A percentile compares a stretch with the other conserved stretches of the same genome.
These are phyloP conservation scores for Eubasilissa regina DNA, from an alignment of 1,140 invertebrate species.

Conservation along the genomic window DNA sequence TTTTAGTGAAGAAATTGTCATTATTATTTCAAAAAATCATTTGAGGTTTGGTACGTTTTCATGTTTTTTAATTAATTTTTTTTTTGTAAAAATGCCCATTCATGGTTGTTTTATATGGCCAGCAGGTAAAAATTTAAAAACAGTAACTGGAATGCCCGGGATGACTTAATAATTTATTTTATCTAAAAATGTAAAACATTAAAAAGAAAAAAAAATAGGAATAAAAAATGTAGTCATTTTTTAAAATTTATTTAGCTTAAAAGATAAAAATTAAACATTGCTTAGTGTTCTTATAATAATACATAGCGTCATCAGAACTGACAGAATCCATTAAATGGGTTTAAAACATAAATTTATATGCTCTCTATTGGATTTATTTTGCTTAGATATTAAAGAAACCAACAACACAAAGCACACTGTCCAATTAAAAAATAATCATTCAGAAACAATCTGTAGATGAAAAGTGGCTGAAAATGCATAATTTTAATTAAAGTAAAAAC, in stretches of 20 bases:
- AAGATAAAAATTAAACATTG: slow-evolving; percentile 60
- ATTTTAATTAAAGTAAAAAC: too few species aligned
- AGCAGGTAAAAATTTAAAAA: too few species aligned
- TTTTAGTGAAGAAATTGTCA: too few species aligned
- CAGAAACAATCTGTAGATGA: slow-evolving; percentile 21
- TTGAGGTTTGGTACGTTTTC: too few species aligned
- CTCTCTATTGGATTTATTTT: slow-evolving; percentile 30
- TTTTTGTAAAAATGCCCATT: too few species aligned
- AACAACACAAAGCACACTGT: slow-evolving; percentile 44
- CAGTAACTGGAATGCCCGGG: too few species aligned
- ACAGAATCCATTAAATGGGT: slow-evolving; percentile 53
- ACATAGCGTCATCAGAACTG: slow-evolving; percentile 51
- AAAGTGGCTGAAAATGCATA: neutral
- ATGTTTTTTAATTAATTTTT: too few species aligned
- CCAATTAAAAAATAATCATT: slow-evolving; percentile 35
- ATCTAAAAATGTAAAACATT: too few species aligned
- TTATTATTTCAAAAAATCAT: too few species aligned
- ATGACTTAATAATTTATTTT: too few species aligned
- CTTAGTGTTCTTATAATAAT: slow-evolving; percentile 59
- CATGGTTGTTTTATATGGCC: too few species aligned
- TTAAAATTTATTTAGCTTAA: slow-evolving; percentile 59
- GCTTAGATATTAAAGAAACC: slow-evolving; percentile 47
- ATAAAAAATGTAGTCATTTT: slow-evolving; percentile 35
- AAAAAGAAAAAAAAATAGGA: too few species aligned
- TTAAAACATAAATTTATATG: slow-evolving; percentile 49